phyloP scores from a whole-genome alignment of 1,140 invertebrate species.

The Hycleus phaleratus region DNA sequence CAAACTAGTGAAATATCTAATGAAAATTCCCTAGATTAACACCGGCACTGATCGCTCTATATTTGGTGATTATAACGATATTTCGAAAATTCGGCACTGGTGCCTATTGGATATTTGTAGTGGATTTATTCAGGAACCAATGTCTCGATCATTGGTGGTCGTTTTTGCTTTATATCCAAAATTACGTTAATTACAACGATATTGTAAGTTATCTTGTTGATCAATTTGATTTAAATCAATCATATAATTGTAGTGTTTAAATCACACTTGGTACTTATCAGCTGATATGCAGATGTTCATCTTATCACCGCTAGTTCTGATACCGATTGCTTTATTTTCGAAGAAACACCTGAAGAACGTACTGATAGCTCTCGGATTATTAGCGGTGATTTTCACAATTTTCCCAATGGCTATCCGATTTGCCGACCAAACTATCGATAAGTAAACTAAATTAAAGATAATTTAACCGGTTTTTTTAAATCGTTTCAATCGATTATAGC shows the following conservation, averaged over 20 bases:
- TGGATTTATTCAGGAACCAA: constrained; percentile 15
- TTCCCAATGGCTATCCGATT: constrained; percentile 23
- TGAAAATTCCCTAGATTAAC: constrained; percentile 38
- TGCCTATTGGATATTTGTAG: constrained; percentile 37
- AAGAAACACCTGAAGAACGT: constrained; percentile 12
- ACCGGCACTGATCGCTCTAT: constrained; percentile 41
- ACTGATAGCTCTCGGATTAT: constrained; percentile 3
- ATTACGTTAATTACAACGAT: constrained; percentile 42
- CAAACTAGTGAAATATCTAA: not conserved
- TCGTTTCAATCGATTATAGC: constrained; percentile 8
- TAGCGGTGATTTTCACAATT: constrained; percentile 23
- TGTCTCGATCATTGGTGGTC: constrained; percentile 51
- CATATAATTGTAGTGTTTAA: constrained; percentile 47
- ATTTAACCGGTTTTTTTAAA: not conserved
- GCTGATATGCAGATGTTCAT: constrained; percentile 68
- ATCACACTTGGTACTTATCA: constrained; percentile 50
- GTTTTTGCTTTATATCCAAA: constrained; percentile 53
- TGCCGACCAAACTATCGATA: constrained; percentile 14
- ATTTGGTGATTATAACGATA: constrained; percentile 39
- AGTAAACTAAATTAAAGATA: constrained; percentile 19
- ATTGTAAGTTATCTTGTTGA: constrained; percentile 26
- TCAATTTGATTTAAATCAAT: not conserved
- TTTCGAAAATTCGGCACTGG: constrained; percentile 39
- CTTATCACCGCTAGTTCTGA: constrained; percentile 47
- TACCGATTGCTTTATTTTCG: constrained; percentile 31